phyloP scores from a whole-genome alignment of 2,113 vertebrate species.

The Ginglymostoma cirratum region DNA sequence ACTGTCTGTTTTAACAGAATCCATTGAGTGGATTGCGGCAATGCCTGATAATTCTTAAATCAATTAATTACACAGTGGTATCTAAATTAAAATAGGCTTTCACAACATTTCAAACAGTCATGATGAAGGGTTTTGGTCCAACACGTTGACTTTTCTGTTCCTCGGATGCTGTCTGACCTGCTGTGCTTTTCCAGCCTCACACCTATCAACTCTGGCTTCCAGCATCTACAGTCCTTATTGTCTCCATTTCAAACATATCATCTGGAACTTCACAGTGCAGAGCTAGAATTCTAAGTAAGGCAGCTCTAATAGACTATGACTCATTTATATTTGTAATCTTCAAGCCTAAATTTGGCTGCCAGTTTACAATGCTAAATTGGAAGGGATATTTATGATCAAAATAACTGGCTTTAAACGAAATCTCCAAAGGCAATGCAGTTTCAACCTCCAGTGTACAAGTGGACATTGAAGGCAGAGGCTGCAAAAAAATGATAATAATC shows the following conservation, averaged over 20 bases:
- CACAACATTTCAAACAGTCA: neutral
- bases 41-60: neutral
- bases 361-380: neutral
- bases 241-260: neutral
- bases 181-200: too few species aligned
- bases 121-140: too few species aligned
- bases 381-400: neutral
- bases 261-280: neutral
- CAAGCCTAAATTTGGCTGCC: neutral
- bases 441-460: neutral
- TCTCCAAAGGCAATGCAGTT: neutral
- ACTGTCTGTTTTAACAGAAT: neutral
- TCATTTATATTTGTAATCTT: neutral
- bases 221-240: too few species aligned
- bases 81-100: neutral
- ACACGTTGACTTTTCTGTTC: too few species aligned
- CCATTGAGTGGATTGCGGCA: neutral
- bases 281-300: neutral
- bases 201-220: too few species aligned
- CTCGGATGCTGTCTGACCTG: too few species aligned
- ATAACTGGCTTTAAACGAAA: neutral
- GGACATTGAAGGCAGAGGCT: neutral
- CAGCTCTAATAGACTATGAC: too few species aligned
- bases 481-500: neutral
- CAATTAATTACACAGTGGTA: neutral